Evolutionary conservation across 2,888 invertebrate genomes (phyloP).

Genomic region (Archips xylosteana): DNA sequence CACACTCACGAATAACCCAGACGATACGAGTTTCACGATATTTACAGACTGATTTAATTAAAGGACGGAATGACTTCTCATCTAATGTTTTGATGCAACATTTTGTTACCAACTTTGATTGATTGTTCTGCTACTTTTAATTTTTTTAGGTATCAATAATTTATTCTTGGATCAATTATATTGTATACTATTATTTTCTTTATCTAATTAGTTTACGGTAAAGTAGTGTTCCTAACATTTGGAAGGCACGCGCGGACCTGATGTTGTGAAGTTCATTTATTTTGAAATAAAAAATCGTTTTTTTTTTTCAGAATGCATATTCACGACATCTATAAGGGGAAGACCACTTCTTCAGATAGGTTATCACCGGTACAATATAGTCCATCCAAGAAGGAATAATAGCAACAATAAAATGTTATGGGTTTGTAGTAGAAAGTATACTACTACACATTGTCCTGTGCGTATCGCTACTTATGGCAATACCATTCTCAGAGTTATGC

Average conservation of each 20-base stretch:
- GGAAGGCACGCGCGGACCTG: no score
- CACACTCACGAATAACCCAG: conserved; percentile 50
- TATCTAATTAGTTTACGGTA: no score
- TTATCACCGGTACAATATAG: neutral
- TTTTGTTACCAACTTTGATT: neutral
- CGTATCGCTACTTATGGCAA: conserved; percentile 12
- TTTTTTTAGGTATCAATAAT: no score
- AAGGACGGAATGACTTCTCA: neutral
- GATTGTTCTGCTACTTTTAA: neutral
- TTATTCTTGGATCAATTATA: no score
- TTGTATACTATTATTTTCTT: no score
- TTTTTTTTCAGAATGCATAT: neutral
- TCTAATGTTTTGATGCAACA: neutral
- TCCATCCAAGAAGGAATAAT: neutral
- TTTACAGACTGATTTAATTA: neutral
- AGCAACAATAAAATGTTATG: conserved; percentile 3
- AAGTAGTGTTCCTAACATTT: no score
- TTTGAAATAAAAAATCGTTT: no score
- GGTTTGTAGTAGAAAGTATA: conserved; percentile 7
- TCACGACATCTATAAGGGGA: neutral
- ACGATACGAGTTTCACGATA: neutral
- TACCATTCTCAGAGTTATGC: conserved; percentile 46
- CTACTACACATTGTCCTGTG: neutral
- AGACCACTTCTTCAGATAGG: neutral
- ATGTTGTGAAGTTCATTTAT: no score